Evolutionary conservation across 2,888 invertebrate species (phyloP).

Genomic region (Apotomis capreana): DNA sequence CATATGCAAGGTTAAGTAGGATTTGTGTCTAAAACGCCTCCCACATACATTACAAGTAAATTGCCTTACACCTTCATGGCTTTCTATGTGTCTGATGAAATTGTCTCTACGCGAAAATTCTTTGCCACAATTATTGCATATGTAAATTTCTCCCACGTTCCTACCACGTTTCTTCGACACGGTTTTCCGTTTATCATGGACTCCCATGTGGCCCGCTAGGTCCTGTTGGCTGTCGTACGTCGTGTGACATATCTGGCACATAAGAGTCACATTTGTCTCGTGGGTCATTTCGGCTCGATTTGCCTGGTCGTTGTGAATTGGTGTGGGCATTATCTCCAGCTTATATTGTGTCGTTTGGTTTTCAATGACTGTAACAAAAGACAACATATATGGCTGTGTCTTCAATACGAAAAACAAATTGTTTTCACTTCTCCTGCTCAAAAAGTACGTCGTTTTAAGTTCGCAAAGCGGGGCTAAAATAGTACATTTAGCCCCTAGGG

Average conservation of each 20-base stretch:
- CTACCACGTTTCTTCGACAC: neutral
- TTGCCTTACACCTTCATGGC: constrained; percentile 1
- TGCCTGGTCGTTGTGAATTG: neutral
- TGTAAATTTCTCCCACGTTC: neutral
- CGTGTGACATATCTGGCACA: neutral
- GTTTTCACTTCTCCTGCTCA: too few species aligned
- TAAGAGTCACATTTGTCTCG: neutral
- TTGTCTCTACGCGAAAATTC: constrained; percentile 5
- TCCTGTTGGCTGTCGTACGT: neutral
- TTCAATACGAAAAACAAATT: too few species aligned
- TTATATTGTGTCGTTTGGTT: neutral
- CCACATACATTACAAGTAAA: neutral
- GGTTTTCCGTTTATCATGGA: neutral
- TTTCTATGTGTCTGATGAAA: constrained; percentile 12
- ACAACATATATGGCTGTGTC: too few species aligned
- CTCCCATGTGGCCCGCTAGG: neutral
- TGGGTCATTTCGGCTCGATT: neutral
- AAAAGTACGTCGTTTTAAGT: too few species aligned
- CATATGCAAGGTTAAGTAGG: neutral
- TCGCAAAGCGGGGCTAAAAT: too few species aligned
- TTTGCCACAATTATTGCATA: neutral
- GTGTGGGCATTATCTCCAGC: neutral
- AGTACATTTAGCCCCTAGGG: too few species aligned
- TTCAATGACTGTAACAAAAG: neutral
- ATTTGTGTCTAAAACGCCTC: constrained; percentile 13